phyloP scores from a whole-genome alignment of 2,797 vertebrate species.

The Mallotus villosus region DNA sequence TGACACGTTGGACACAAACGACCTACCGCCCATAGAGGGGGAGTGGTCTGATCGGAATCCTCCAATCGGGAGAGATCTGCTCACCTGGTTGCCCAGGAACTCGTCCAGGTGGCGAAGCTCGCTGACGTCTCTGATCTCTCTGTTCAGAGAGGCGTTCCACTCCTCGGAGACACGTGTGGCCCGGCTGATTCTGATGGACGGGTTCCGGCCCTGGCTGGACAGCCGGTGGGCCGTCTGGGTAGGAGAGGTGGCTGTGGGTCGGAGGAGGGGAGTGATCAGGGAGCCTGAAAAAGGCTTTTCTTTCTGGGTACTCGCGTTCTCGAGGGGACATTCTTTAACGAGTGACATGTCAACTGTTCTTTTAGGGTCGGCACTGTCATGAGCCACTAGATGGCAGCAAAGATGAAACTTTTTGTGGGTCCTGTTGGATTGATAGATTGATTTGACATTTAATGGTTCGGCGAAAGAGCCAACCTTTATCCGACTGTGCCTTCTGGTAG shows the following conservation, averaged over 20 bases:
- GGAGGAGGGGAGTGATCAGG: background rate
- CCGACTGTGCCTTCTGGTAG: slow-evolving; percentile 41
- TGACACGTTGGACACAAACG: too few species aligned
- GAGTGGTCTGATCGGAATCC: background rate
- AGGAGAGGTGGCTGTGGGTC: slow-evolving; percentile 48
- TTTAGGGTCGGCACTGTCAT: background rate
- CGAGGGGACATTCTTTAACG: too few species aligned
- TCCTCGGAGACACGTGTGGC: slow-evolving; percentile 76
- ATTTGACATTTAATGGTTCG: background rate
- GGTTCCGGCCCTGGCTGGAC: slow-evolving; percentile 61
- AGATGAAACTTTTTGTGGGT: background rate
- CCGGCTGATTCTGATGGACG: slow-evolving; percentile 85
- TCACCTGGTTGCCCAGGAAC: slow-evolving; percentile 92
- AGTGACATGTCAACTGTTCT: too few species aligned
- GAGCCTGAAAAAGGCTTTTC: background rate
- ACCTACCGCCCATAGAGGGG: too few species aligned
- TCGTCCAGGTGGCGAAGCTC: slow-evolving; percentile 93
- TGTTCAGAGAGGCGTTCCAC: slow-evolving; percentile 78
- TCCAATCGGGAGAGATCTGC: background rate
- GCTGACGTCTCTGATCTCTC: slow-evolving; percentile 83
- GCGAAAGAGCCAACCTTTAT: slow-evolving; percentile 54
- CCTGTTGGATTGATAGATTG: background rate
- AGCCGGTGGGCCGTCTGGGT: slow-evolving; percentile 28
- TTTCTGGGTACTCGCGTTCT: background rate
- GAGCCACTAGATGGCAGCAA: slow-evolving; percentile 16